Base-by-base conservation (phyloP, 2,888 invertebrate species). In the Tuberolachnus salignus region DNA sequence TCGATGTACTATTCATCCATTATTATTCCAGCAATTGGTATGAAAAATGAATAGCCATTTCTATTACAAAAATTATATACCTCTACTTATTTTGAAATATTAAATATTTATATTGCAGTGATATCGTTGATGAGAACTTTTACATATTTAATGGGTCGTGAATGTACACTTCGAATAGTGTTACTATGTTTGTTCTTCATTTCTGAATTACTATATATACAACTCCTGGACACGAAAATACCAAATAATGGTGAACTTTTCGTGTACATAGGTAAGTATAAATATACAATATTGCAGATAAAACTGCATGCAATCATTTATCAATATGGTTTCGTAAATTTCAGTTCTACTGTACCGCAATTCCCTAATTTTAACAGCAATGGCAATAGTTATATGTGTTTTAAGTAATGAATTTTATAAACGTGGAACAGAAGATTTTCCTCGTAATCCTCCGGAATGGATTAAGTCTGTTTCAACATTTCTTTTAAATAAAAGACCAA, bases 91-190 rank as follows among this genome's bases (percentile, higher is more conserved):
- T 46, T 10, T 55, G 16, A 34, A 34, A 34, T 4, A 34, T 34
- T 34, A 34, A 64, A 16, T 64, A 55, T 42, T 66, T 72, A 9
- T n/a, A 53, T 74, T 74, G 9, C 21, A 75, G 75, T 75, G n/a
- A 57, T 75, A 59, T 75, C 75, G 49, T 49, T 67, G 55, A 75
- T 75, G 75, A 75, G 67, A 57, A 67, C 57, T 1, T 75, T 75
- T 59, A 59, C 75, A 14, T 75, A 57, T 67, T 67, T 75, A 34
- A 66, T 75, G 57, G 59, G 75, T 3, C 67, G 46, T 34, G 57
- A 67, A 75, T 21, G 1, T 11, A 19, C 46, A 19, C 2, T 59
- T 34, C 42, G 75, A 16, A 57, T 75, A 13, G 57, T 49, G 46
- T 57, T 75, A 59, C 46, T 75, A 21, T 26, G 66, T 16, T 34